phyloP scores from a whole-genome alignment of 2,113 vertebrate species.

The Chauna torquata region DNA sequence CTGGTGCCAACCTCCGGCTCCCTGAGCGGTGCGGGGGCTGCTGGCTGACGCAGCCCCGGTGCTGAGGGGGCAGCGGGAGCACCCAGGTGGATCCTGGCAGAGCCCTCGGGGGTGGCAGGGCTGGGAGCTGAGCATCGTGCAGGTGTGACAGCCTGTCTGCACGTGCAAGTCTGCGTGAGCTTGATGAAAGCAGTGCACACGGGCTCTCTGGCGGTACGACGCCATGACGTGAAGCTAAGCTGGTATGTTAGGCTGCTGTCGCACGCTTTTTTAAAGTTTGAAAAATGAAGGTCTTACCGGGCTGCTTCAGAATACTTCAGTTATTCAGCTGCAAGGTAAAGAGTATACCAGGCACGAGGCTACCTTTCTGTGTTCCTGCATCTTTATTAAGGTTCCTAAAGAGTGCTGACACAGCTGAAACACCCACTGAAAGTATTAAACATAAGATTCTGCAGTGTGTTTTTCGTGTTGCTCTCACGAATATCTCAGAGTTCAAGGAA shows the following conservation, averaged over 20 bases:
- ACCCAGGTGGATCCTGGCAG: background rate
- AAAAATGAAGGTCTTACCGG: background rate
- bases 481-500: background rate
- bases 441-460: background rate
- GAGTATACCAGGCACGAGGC: too few relatives aligned
- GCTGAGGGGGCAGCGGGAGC: accelerated
- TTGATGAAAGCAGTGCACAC: background rate
- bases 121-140: background rate
- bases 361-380: background rate
- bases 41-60: background rate
- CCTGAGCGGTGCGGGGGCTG: accelerated
- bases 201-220: background rate
- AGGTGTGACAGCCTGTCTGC: background rate
- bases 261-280: background rate
- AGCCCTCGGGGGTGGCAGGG: background rate
- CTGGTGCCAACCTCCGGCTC: background rate
- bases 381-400: background rate
- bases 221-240: background rate
- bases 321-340: background rate
- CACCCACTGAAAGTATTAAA: background rate
- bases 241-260: background rate
- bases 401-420: background rate
- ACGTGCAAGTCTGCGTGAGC: accelerated
- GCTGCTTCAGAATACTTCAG: background rate
- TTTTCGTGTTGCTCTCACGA: background rate